Evolutionary conservation across 2,888 invertebrate species (phyloP).

Genomic region (Oxycera nigricornis): DNA sequence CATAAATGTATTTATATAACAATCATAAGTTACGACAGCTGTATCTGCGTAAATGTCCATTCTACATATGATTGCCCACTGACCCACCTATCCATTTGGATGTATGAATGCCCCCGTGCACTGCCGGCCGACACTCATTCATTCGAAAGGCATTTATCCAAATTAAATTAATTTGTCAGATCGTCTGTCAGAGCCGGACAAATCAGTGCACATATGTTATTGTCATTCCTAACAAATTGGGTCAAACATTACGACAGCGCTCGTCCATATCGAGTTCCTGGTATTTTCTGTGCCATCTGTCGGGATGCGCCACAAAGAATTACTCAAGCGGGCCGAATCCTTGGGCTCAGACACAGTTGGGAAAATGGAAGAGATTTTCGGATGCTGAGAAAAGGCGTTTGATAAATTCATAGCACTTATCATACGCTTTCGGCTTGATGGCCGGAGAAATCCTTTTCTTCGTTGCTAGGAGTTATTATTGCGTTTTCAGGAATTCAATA

Average conservation of each 20-base stretch:
- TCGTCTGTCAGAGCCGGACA: constrained; percentile 29
- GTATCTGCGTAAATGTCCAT: too few relatives aligned
- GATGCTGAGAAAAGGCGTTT: constrained; percentile 15
- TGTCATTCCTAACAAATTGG: constrained; percentile 35
- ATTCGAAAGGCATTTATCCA: constrained; percentile 42
- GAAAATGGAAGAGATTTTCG: not conserved
- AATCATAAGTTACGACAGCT: too few relatives aligned
- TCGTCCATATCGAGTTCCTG: not conserved
- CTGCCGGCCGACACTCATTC: constrained; percentile 38
- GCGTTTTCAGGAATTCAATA: not conserved
- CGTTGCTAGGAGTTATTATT: not conserved
- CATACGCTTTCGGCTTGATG: not conserved
- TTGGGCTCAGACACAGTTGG: not conserved
- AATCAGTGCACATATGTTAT: constrained; percentile 40
- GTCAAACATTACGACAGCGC: constrained; percentile 14
- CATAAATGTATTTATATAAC: too few relatives aligned
- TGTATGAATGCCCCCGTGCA: too few relatives aligned
- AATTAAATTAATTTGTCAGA: constrained; percentile 46
- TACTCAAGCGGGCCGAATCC: not conserved
- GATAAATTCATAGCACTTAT: constrained; percentile 29
- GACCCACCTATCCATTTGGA: too few relatives aligned
- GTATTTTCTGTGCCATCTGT: constrained; percentile 8
- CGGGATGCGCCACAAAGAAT: constrained; percentile 14
- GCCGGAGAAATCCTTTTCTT: not conserved
- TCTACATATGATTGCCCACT: too few relatives aligned